Base-by-base conservation (phyloP, 2,888 invertebrate genomes). In the Phengaris alcon region DNA sequence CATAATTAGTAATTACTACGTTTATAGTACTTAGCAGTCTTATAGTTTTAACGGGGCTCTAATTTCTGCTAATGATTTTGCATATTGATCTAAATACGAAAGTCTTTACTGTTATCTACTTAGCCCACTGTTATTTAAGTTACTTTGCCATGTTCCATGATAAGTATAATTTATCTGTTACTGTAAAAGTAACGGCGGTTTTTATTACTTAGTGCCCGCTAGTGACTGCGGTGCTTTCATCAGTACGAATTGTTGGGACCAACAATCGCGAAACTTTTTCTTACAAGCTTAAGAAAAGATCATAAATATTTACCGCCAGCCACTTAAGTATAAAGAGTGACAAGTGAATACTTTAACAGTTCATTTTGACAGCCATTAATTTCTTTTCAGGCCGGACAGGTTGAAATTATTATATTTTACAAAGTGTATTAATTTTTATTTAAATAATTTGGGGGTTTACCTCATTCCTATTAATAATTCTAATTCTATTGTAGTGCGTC, bases 151-250 rank as follows among this genome's bases (percentile, higher is more conserved):
- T 70, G 70, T 70, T 70, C 70, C 54, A 13, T 54, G 72, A 72
- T 54, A 72, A 54, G 72, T 72, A 54, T 72, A 72, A 72, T 72
- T 72, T 72, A 52, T 54, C 72, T 72, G 52, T 72, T 52, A 72
- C 72, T 22, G 72, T 72, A 72, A 52, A 72, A 72, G 54, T 72
- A 72, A 72, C 72, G 72, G 72, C 15, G 51, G 54, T 72, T 72
- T 54, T 72, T 72, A 72, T 72, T 72, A 72, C 72, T 13, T 52
- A 51, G 9, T 72, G 54, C 54, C 52, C 51, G 52, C 70, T 4
- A 70, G 46, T 70, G 12, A 3, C 52, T 35, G 44, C 44, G 35
- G 35, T 68, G n/a, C 72, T 72, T 72, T 72, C 54, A 72, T 72
- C 52, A 72, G 51, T 13, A 72, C 54, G 54, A 64, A 64, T 64